Percentiles rank a stretch among this genome's conserved stretches.
Conservation (phyloP, 2,797 vertebrate species). For the Coreius guichenoti region DNA sequence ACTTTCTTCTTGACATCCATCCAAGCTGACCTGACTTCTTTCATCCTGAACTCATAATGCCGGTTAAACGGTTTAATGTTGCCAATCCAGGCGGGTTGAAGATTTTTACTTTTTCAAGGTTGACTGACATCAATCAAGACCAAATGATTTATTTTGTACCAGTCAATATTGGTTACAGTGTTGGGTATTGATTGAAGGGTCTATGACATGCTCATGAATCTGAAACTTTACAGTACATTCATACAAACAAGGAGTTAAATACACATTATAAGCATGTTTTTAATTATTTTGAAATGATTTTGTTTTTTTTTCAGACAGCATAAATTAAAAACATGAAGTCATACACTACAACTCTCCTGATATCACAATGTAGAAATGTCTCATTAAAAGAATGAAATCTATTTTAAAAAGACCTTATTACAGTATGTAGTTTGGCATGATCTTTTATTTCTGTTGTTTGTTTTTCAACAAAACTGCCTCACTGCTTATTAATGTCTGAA, state of each 20-base stretch:
- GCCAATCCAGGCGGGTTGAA: constrained; percentile 14
- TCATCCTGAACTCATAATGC: constrained; percentile 27
- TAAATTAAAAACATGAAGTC: not conserved
- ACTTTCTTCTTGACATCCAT: constrained; percentile 49
- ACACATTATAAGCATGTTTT: not conserved
- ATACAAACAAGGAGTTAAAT: not conserved
- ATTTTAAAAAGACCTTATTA: not conserved
- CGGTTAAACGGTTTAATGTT: constrained; percentile 20
- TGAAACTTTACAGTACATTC: not conserved
- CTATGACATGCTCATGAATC: not conserved
- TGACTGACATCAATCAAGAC: not conserved
- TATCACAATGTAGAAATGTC: not conserved
- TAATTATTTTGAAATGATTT: not conserved
- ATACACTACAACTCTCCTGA: not conserved
- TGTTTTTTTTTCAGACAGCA: not conserved
- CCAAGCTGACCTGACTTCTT: constrained; percentile 49
- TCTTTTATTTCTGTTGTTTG: not conserved
- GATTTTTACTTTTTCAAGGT: not conserved
- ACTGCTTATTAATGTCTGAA: not conserved
- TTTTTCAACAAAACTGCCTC: not conserved
- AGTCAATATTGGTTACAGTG: not conserved
- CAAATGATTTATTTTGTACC: constrained; percentile 10
- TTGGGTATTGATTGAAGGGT: not conserved
- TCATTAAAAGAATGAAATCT: not conserved
- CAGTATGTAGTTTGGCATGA: not conserved